These are phyloP conservation scores for Pachyramphus minor DNA, from an alignment of 2,113 vertebrate genomes.

Conservation along the genomic window DNA sequence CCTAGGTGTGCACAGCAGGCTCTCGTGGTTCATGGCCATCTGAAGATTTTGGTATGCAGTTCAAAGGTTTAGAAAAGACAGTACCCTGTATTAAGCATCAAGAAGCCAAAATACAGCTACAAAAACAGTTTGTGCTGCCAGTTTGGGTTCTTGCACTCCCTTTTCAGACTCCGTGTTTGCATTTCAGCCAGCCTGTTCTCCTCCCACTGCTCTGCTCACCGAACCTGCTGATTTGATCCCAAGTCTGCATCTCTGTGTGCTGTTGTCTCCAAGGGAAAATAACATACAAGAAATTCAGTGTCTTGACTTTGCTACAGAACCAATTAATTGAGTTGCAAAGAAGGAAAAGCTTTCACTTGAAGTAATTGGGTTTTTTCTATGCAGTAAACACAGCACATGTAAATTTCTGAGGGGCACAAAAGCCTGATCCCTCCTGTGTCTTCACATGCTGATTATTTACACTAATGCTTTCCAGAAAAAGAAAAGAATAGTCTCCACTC, in stretches of 20 bases:
- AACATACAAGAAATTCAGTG: background rate
- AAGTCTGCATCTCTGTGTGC: background rate
- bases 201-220: background rate
- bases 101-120: background rate
- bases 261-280: background rate
- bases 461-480: conserved; percentile 16
- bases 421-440: background rate
- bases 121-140: background rate
- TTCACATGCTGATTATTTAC: conserved; percentile 28
- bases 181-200: background rate
- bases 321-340: background rate
- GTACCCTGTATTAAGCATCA: background rate
- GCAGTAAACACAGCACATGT: background rate
- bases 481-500: background rate
- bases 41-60: background rate
- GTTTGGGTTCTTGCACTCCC: background rate
- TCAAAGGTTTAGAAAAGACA: background rate
- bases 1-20: background rate
- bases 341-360: background rate
- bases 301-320: background rate
- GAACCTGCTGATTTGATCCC: background rate
- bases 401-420: background rate
- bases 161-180: background rate
- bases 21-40: background rate
- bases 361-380: background rate